Evolutionary conservation across 2,797 vertebrate genomes (phyloP), one percentile per base, ranked within the genome.

Genomic region (Lutra lutra): DNA sequence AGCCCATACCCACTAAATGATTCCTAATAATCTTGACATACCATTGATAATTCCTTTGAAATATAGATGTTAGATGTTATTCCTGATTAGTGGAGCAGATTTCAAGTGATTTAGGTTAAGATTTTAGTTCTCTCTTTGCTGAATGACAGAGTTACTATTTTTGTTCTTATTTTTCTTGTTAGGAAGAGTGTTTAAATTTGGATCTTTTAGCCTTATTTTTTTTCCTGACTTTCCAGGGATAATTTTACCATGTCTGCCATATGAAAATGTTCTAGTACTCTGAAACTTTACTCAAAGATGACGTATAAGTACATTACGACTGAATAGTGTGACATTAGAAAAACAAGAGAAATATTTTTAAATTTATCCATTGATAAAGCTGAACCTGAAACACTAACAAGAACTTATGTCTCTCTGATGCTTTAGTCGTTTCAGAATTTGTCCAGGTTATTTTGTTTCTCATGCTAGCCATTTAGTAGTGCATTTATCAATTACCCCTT

Each of bases 51-150:
- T 75, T 87, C 79, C 5, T 21, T 77, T 89, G 48, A 78, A 72
- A 77, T 84, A 72, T 38, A 91, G 94, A 51, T 72, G 12, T 66
- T 43, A 89, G 94, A 51, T 72, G 12, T 62, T 93, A 40, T 78
- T 73, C 54, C 51, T 78, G 27, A 93, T 60, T 56, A 78, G 48
- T 93, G 48, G 51, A 48, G 35, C n/a, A 40, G 17, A 46, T 75
- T 97, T 96, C 56, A 94, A 64, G 54, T 91, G 3, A 83, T 56
- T 78, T 86, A 89, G 32, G 17, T 86, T 92, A 73, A 78, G 15
- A 51, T 48, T 92, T 85, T 88, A 60, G 25, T 88, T 89, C 12
- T 89, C 11, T 77, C 94, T 95, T 77, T 86, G 43, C 54, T 79
- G 58, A 84, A 80, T 80, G 35, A 79, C 23, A 72, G 20, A 72